Conservation (phyloP, 2,888 invertebrate species). For the Caenorhabditis becei region DNA sequence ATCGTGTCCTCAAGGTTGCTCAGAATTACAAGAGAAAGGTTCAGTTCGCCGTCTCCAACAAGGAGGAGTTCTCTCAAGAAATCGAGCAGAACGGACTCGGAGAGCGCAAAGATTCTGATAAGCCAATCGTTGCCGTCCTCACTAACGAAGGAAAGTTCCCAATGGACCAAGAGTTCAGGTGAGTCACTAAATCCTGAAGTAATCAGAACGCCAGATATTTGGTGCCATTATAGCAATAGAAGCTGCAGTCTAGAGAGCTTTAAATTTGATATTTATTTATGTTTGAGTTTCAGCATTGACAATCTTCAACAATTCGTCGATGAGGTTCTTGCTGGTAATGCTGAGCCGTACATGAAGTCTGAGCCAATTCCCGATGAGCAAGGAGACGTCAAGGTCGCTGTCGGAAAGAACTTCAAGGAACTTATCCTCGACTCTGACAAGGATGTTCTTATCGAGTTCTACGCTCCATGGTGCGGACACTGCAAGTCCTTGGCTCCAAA, state of each 20-base stretch:
- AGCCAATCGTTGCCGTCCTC: slow-evolving; percentile 91
- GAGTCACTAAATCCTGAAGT: no score
- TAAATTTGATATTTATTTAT: not conserved
- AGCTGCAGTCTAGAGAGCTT: no score
- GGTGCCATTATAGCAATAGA: no score
- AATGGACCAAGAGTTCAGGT: slow-evolving; percentile 93
- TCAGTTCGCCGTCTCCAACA: slow-evolving; percentile 92
- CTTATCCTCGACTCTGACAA: slow-evolving; percentile 90
- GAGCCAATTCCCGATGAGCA: slow-evolving; percentile 92
- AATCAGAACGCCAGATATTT: no score
- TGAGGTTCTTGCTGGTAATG: slow-evolving; percentile 88
- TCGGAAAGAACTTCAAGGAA: slow-evolving; percentile 97
- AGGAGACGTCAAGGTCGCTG: slow-evolving; percentile 88
- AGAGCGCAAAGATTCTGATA: slow-evolving; percentile 89
- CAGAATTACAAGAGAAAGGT: slow-evolving; percentile 83
- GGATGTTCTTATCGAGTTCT: slow-evolving; percentile 97
- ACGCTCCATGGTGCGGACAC: slow-evolving; percentile 99
- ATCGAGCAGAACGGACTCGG: slow-evolving; percentile 94
- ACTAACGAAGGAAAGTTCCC: slow-evolving; percentile 92
- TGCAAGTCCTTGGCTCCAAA: slow-evolving; percentile 96
- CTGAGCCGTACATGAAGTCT: slow-evolving; percentile 95
- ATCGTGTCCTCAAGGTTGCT: slow-evolving; percentile 84
- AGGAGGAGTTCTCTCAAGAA: slow-evolving; percentile 95
- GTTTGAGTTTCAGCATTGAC: slow-evolving; percentile 86
- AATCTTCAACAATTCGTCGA: slow-evolving; percentile 90